Conservation (phyloP, 2,888 invertebrate species). For the Parasteatoda lunata region DNA sequence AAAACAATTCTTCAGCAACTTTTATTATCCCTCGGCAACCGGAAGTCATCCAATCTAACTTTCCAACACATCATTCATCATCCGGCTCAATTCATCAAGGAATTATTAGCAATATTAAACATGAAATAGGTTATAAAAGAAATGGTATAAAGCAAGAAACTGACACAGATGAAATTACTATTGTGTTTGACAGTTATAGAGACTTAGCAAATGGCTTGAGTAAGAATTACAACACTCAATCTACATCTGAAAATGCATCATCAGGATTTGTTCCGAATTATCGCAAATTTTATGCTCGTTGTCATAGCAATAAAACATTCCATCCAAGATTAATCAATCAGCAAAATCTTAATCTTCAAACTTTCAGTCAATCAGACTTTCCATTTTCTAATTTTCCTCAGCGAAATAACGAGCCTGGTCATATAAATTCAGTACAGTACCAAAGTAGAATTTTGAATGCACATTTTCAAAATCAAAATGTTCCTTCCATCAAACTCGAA, state of each 20-base stretch:
- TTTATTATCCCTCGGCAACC: neutral
- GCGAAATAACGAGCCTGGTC: no score
- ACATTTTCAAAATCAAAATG: conserved; percentile 2
- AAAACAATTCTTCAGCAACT: no score
- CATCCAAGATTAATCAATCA: conserved; percentile 9
- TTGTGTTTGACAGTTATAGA: neutral
- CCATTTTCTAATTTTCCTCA: conserved; percentile 1
- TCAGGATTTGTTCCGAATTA: conserved; percentile 34
- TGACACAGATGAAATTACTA: neutral
- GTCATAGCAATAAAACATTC: neutral
- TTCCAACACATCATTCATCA: conserved; percentile 1
- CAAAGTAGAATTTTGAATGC: conserved; percentile 11
- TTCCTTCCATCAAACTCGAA: neutral
- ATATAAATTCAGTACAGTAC: neutral
- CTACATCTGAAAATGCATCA: neutral
- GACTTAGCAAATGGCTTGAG: neutral
- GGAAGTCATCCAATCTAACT: neutral
- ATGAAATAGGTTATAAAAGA: conserved; percentile 4
- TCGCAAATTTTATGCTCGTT: conserved; percentile 29
- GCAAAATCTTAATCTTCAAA: conserved; percentile 6
- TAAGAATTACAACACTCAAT: neutral
- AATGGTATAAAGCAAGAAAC: neutral
- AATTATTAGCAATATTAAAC: conserved; percentile 10
- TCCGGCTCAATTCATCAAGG: neutral
- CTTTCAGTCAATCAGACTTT: neutral